Evolutionary conservation across 2,888 invertebrate genomes (phyloP).

Genomic region (Pristionchus japonicus): DNA sequence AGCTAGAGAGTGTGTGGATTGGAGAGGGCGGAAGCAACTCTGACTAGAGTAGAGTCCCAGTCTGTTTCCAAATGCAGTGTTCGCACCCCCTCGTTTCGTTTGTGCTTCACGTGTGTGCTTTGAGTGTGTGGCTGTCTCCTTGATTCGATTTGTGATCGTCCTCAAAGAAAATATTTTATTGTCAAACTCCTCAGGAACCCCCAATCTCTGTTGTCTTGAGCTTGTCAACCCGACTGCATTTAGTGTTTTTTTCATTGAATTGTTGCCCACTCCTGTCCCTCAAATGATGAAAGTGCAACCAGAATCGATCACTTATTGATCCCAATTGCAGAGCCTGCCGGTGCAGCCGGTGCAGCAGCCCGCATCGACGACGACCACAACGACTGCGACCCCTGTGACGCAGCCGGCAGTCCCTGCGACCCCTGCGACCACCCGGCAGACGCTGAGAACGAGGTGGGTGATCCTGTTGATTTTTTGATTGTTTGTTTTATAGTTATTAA

Average conservation of each 20-base stretch:
- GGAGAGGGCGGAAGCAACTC: background rate
- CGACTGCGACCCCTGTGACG: background rate
- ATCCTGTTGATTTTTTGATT: no score
- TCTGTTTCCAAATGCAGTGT: background rate
- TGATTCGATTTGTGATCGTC: no score
- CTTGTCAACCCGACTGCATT: no score
- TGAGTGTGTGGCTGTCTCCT: background rate
- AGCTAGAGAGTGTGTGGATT: background rate
- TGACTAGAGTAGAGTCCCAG: background rate
- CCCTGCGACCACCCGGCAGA: background rate
- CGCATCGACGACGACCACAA: background rate
- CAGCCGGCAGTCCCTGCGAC: background rate
- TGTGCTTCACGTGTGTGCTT: background rate
- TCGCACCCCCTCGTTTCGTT: background rate
- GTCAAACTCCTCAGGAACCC: no score
- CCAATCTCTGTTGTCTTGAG: no score
- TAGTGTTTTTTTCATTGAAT: no score
- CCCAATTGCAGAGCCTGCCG: background rate
- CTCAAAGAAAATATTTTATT: no score
- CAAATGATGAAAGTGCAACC: no score
- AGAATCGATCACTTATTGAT: background rate
- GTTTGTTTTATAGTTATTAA: no score
- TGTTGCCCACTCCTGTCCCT: background rate
- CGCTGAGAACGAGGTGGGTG: slow-evolving; percentile 24
- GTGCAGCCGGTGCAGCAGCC: background rate